These are phyloP conservation scores for Scomber scombrus DNA, from an alignment of 2,113 vertebrate genomes.

Conservation along the genomic window DNA sequence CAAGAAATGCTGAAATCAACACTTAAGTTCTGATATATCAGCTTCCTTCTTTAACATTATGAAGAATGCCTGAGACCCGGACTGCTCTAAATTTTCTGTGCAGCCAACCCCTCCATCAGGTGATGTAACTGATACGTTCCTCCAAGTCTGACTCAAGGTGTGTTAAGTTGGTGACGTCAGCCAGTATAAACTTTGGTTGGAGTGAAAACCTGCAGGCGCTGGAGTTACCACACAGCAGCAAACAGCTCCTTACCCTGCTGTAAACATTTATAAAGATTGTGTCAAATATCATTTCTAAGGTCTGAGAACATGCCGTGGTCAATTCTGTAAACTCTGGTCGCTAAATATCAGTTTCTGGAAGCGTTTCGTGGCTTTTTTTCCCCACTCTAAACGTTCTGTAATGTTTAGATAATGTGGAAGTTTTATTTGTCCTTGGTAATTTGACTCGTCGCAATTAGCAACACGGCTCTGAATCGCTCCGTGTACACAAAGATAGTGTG, in stretches of 20 bases:
- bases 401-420: background rate
- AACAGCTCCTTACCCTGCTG: background rate
- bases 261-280: background rate
- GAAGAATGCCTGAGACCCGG: no score
- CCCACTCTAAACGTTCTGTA: no score
- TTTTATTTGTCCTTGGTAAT: background rate
- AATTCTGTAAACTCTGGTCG: no score
- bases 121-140: background rate
- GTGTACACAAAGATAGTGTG: background rate
- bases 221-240: background rate
- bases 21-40: no score
- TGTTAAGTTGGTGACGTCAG: background rate
- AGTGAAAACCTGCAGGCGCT: conserved; percentile 17
- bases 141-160: background rate
- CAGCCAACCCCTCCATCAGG: background rate
- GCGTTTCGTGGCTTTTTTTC: no score
- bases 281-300: background rate
- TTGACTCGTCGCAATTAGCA: background rate
- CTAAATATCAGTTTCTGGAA: no score
- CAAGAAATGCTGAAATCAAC: background rate
- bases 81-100: background rate
- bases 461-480: background rate
- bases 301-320: background rate
- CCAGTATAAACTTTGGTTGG: background rate
- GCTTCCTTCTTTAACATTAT: no score